Conservation (phyloP, 2,113 vertebrate genomes). For the Hippocampus barbouri region DNA sequence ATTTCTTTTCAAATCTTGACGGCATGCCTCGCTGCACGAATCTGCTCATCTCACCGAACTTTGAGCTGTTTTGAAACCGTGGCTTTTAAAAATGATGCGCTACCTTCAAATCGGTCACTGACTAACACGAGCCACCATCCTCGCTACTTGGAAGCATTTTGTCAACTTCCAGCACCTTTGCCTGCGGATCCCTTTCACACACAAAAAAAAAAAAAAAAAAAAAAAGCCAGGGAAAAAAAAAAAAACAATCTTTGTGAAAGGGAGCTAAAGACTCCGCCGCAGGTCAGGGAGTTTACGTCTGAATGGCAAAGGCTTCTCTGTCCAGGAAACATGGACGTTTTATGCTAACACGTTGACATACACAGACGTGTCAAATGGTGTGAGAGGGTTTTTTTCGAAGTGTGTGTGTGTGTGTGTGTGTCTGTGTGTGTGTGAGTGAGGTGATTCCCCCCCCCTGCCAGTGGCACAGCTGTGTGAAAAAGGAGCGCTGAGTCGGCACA, state of each 20-base stretch:
- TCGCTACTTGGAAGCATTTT: too few relatives aligned
- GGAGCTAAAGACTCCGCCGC: constrained; percentile 30
- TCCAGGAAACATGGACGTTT: constrained; percentile 44
- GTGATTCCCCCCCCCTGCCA: constrained; percentile 90
- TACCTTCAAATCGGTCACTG: too few relatives aligned
- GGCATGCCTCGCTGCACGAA: too few relatives aligned
- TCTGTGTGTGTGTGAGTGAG: constrained; percentile 59
- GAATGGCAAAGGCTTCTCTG: constrained; percentile 34
- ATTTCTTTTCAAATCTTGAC: too few relatives aligned
- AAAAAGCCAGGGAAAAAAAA: too few relatives aligned
- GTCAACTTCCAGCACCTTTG: too few relatives aligned
- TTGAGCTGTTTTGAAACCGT: too few relatives aligned
- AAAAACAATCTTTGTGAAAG: not conserved
- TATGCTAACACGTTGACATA: constrained; percentile 37
- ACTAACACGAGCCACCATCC: too few relatives aligned
- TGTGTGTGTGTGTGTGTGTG: not conserved
- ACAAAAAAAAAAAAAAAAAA: too few relatives aligned
- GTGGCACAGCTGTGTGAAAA: constrained; percentile 97
- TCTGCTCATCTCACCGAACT: too few relatives aligned
- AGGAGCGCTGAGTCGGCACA: constrained; percentile 98
- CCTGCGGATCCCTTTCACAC: too few relatives aligned
- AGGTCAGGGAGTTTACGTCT: constrained; percentile 66
- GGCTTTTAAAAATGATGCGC: too few relatives aligned
- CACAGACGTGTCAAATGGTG: not conserved
- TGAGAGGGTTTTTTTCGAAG: not conserved